These are phyloP conservation scores for Melieria omissa DNA, from an alignment of 2,888 invertebrate species.

Conservation along the genomic window DNA sequence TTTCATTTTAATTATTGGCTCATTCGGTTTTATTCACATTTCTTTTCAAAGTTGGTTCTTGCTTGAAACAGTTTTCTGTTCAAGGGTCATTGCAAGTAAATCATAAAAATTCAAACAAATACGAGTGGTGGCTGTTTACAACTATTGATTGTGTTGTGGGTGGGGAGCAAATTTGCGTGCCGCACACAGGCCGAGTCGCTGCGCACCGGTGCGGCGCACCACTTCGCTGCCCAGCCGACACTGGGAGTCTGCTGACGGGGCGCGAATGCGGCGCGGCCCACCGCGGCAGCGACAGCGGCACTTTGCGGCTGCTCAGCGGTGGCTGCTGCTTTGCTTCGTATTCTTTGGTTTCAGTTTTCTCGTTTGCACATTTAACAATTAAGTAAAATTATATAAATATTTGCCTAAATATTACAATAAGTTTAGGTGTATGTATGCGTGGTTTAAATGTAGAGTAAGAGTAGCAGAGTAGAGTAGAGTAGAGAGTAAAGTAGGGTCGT, in stretches of 20 bases:
- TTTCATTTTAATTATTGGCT: background rate
- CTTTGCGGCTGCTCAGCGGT: conserved; percentile 42
- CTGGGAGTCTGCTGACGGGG: conserved; percentile 9
- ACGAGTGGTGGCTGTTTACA: conserved; percentile 18
- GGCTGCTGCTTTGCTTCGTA: conserved; percentile 49
- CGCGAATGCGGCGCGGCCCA: too few relatives aligned
- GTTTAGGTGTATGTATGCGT: too few relatives aligned
- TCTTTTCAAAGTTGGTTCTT: conserved; percentile 14
- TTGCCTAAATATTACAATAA: background rate
- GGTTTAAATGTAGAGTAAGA: too few relatives aligned
- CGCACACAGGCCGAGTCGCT: background rate
- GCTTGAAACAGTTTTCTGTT: too few relatives aligned
- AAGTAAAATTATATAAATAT: conserved; percentile 27
- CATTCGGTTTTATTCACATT: background rate
- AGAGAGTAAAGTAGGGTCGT: background rate
- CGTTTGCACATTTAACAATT: conserved; percentile 27
- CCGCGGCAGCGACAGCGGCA: too few relatives aligned
- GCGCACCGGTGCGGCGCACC: background rate
- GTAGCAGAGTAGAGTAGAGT: background rate
- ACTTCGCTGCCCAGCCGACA: background rate
- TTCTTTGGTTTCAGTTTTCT: conserved; percentile 44
- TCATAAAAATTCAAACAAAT: background rate
- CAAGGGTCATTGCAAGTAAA: too few relatives aligned
- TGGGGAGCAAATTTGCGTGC: too few relatives aligned
- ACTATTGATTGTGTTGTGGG: background rate